Percentiles rank a stretch among this genome's conserved stretches.
phyloP scores from a whole-genome alignment of 2,113 vertebrate genomes.

The Chroicocephalus ridibundus region DNA sequence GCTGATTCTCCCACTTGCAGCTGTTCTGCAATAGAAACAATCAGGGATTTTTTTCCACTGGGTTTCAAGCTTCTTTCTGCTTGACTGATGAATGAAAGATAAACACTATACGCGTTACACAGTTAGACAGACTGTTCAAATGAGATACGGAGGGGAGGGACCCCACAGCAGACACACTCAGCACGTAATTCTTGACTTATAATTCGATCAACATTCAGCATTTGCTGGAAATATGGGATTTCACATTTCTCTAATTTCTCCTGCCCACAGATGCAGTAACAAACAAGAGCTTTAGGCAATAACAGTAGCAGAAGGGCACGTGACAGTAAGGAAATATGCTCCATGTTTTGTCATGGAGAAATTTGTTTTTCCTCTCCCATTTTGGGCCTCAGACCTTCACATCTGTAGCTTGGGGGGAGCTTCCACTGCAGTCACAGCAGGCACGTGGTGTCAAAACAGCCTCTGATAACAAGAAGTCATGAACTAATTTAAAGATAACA shows the following conservation, averaged over 20 bases:
- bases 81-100: background rate
- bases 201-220: background rate
- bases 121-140: background rate
- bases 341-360: background rate
- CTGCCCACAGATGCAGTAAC: background rate
- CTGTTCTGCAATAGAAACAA: background rate
- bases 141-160: background rate
- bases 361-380: background rate
- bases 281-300: background rate
- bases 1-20: slow-evolving; percentile 19
- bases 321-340: background rate
- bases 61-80: slow-evolving; percentile 29
- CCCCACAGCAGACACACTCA: background rate
- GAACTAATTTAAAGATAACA: background rate
- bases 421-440: background rate
- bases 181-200: background rate
- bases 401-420: background rate
- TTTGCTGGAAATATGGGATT: background rate
- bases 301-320: background rate
- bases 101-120: background rate
- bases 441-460: background rate
- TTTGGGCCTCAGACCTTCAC: background rate
- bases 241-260: background rate
- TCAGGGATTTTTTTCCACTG: background rate
- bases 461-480: background rate